phyloP scores from a whole-genome alignment of 2,113 vertebrate species.

The Physeter macrocephalus region DNA sequence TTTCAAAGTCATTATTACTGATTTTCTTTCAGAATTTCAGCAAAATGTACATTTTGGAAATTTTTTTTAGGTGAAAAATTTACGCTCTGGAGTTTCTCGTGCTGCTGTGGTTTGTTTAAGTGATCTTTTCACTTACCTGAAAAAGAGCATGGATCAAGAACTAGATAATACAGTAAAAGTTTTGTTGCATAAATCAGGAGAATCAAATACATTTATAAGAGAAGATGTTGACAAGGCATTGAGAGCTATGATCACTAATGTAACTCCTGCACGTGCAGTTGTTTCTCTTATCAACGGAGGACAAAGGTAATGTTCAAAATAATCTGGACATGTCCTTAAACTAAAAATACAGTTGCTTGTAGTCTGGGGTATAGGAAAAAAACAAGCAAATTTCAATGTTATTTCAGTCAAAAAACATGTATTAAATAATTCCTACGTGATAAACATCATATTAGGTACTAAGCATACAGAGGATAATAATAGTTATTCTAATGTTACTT shows the following conservation, averaged over 20 bases:
- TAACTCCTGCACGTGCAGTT: conserved; percentile 89
- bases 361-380: background rate
- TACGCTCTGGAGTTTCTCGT: conserved; percentile 95
- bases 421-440: background rate
- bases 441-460: background rate
- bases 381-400: background rate
- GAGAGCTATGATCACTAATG: conserved; percentile 92
- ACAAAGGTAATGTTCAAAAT: conserved; percentile 83
- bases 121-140: conserved; percentile 89
- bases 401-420: background rate
- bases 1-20: conserved; percentile 26
- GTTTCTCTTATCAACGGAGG: conserved; percentile 90
- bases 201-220: conserved; percentile 93
- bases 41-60: conserved; percentile 38
- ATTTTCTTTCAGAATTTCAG: conserved; percentile 43
- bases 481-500: background rate
- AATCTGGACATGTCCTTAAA: conserved; percentile 56
- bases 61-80: conserved; percentile 92
- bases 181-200: conserved; percentile 92
- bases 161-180: conserved; percentile 89
- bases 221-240: conserved; percentile 93
- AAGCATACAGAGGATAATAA: background rate
- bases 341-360: background rate
- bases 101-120: conserved; percentile 91
- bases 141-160: conserved; percentile 95